These are phyloP conservation scores for Monochamus alternatus DNA, from an alignment of 2,888 invertebrate genomes.

Conservation along the genomic window DNA sequence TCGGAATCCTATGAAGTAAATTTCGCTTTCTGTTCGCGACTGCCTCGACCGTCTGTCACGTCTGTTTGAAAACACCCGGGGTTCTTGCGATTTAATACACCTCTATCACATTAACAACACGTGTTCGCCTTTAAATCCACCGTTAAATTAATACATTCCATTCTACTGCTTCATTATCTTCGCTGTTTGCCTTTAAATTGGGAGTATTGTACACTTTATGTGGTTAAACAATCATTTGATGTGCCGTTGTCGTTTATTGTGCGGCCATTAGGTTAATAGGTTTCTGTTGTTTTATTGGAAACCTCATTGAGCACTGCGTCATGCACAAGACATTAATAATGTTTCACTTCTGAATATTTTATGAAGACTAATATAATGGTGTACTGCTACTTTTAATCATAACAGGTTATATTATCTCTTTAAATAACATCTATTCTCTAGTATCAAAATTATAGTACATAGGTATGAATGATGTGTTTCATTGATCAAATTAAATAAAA, in stretches of 20 bases:
- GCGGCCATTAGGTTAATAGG: slow-evolving; percentile 15
- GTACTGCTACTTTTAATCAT: no score
- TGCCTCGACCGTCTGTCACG: slow-evolving; percentile 40
- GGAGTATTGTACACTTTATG: slow-evolving; percentile 33
- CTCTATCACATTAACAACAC: slow-evolving; percentile 49
- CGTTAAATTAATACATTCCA: slow-evolving; percentile 54
- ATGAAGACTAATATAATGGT: no score
- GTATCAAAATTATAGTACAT: no score
- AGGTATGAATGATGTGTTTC: no score
- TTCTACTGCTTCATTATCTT: slow-evolving; percentile 55
- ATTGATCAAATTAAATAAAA: no score
- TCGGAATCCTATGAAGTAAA: slow-evolving; percentile 32
- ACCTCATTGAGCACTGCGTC: background rate
- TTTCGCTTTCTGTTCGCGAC: slow-evolving; percentile 35
- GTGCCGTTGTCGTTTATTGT: slow-evolving; percentile 23
- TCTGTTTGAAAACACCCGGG: slow-evolving; percentile 41
- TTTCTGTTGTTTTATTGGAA: slow-evolving; percentile 4
- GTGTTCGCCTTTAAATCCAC: slow-evolving; percentile 50
- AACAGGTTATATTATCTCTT: no score
- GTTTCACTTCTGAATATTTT: no score
- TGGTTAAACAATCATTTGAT: slow-evolving; percentile 25
- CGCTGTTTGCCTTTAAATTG: slow-evolving; percentile 46
- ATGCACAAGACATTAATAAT: no score
- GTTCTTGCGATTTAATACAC: slow-evolving; percentile 49
- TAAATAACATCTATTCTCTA: no score